A percentile compares a stretch with the other conserved stretches of the same genome.
Conservation (phyloP, 1,140 invertebrate species). For the Caligus rogercresseyi region DNA sequence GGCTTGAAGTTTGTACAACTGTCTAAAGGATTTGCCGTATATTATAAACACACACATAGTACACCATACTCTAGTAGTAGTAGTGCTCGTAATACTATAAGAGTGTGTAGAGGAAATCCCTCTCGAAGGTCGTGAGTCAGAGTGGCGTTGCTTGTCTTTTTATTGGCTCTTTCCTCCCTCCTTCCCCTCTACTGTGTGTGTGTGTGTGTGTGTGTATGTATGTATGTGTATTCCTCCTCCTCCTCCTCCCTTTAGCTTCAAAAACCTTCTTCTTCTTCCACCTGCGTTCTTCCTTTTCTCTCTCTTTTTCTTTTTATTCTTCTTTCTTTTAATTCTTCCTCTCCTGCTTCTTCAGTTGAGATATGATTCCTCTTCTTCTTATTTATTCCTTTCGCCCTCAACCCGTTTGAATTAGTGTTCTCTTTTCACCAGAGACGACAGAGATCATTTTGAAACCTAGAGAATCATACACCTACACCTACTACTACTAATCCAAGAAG, state of each 20-base stretch:
- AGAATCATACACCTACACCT: background rate
- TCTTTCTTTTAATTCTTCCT: constrained; percentile 17
- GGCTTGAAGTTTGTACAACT: background rate
- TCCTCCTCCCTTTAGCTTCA: no score
- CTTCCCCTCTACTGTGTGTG: constrained; percentile 8
- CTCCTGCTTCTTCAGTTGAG: background rate
- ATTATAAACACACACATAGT: no score
- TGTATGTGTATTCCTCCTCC: no score
- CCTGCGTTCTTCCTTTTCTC: background rate
- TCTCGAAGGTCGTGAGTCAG: background rate
- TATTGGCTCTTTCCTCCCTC: background rate
- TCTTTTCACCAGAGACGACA: no score
- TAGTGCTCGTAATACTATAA: no score
- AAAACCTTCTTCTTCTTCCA: constrained; percentile 15
- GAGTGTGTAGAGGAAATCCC: no score
- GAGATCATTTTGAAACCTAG: no score
- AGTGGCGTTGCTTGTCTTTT: background rate
- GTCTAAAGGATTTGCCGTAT: background rate
- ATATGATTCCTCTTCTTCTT: background rate
- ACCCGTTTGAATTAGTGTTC: background rate
- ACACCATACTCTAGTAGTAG: no score
- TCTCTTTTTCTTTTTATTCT: constrained; percentile 12
- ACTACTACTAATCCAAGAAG: background rate
- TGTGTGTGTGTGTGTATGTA: no score
- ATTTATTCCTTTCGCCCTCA: background rate